Base-by-base conservation (phyloP, 2,888 invertebrate species). In the Drosophila acutilabella region DNA sequence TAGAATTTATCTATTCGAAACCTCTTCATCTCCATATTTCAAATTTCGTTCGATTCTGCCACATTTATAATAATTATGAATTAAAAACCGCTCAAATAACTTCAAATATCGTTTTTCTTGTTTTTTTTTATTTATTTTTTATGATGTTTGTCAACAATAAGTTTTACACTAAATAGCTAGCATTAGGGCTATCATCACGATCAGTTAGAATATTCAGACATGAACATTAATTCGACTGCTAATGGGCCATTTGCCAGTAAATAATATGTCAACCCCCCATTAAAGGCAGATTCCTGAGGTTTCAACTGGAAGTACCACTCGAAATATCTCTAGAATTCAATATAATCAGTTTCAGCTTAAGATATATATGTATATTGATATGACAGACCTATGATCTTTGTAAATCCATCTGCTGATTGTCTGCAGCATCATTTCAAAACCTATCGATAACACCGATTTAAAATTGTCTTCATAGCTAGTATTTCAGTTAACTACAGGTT, bases 151-250 rank as follows among this genome's bases (percentile, higher is more conserved):
- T 44, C 57, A 50, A 56, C 38, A 16, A 23, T 51, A 44, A 26
- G 44, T 23, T 44, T 52, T 64, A 62, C 58, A 72, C 44, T 50
- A 65, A 80, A 80, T 51, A 41, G 36, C 14, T 16, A 26, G 33
- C 56, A 74, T 70, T 59, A 64, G 41, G 5, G 13, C 59, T 16
- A 64, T 41, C 20, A 54, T 71, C 23, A 38, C 44, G 44, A 58
- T 51, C 36, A 38, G 33, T 52, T 48, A 8, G 13, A 36, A 41
- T 30, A n/a, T 10, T 14, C 18, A 6, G 11, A 16, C 13, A 64
- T 48, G n/a, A 40, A 33, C 10, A 52, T 11, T 23, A 10, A 53
- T 30, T 20, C 36, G 13, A 67, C 20, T 6, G 16, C 1, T 38
- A 44, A 18, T 44, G 6, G n/a, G 16, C 18, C 13, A 6, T 16